Evolutionary conservation across 2,797 vertebrate genomes (phyloP), one percentile per base, ranked within the genome.

Genomic region (Neopelma chrysocephalum): DNA sequence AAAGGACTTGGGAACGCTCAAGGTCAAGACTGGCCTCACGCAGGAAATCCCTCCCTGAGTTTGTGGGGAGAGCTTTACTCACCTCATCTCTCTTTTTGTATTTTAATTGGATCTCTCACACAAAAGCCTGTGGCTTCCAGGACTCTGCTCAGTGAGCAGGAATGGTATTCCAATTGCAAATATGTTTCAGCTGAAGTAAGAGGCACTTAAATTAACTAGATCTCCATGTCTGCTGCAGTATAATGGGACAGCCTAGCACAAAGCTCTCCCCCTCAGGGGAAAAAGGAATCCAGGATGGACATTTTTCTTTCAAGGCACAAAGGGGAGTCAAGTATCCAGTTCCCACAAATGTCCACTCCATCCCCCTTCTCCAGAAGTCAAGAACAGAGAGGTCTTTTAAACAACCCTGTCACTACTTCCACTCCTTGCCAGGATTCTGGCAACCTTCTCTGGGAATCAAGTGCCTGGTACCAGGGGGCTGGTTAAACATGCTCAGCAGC

Each of bases 71-170:
- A 71, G 81, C 71, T 89, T 87, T 61, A 77, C 77, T 68, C 86
- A 92, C 75, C 87, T 89, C 90, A 82, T 69, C 58, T 70, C 36
- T 72, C 12, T 56, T 51, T 82, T 45, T 86, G 38, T 36, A 34
- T 89, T 96, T 85, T 92, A 95, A 94, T 89, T 92, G 75, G 73
- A 92, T 92, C 57, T 75, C 87, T 84, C 75, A 73, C 90, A 95
- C 66, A 88, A 94, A 78, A 90, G 81, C 78, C 82, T 75, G 13
- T 64, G 87, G 84, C 92, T 93, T 92, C 68, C 83, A 93, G 64
- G 38, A 73, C 89, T 77, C 79, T 84, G 60, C 65, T 96, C 57
- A 82, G 87, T 54, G 83, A 95, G 72, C 71, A 87, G 83, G 90
- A 90, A 87, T 75, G 62, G 34, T 70, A 73, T 94, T 94, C 86